These are phyloP conservation scores for Aethina tumida DNA, from an alignment of 1,140 invertebrate species.

Conservation along the genomic window DNA sequence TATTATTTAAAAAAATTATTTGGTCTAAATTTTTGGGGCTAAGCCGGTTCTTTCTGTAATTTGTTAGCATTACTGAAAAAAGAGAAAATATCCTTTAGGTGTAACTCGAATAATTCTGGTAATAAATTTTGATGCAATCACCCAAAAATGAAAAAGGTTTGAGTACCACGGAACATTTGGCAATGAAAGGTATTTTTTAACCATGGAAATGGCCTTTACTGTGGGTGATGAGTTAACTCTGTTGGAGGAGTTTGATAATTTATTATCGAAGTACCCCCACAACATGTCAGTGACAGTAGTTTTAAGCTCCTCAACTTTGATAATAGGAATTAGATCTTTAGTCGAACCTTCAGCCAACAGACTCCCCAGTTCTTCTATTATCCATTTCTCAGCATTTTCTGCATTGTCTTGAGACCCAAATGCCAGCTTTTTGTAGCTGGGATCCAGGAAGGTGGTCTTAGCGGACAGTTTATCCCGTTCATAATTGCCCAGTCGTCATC, in stretches of 20 bases:
- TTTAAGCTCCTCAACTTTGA: background rate
- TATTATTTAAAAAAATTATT: constrained; percentile 13
- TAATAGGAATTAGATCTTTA: background rate
- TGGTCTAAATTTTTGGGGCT: constrained; percentile 12
- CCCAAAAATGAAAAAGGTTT: constrained; percentile 22
- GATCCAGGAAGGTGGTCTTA: constrained; percentile 28
- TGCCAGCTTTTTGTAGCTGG: constrained; percentile 27
- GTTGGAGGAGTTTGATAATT: background rate
- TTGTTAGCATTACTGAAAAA: constrained; percentile 18
- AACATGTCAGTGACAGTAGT: background rate
- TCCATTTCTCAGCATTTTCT: constrained; percentile 20
- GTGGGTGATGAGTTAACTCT: constrained; percentile 3
- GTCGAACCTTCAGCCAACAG: constrained; percentile 4
- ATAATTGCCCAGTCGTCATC: constrained; percentile 15
- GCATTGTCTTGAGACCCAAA: constrained; percentile 27
- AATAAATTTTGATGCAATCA: constrained; percentile 15
- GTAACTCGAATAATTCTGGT: constrained; percentile 17
- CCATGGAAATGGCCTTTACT: constrained; percentile 1
- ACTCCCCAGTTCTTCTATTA: constrained; percentile 21
- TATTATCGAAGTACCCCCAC: constrained; percentile 13
- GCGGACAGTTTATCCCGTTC: constrained; percentile 23
- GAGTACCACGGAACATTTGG: constrained; percentile 14
- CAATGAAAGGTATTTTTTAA: constrained; percentile 15
- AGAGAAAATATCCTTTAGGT: constrained; percentile 24
- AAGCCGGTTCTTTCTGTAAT: constrained; percentile 20